These are phyloP conservation scores for Chelmon rostratus DNA, from an alignment of 2,797 vertebrate species.

Conservation along the genomic window DNA sequence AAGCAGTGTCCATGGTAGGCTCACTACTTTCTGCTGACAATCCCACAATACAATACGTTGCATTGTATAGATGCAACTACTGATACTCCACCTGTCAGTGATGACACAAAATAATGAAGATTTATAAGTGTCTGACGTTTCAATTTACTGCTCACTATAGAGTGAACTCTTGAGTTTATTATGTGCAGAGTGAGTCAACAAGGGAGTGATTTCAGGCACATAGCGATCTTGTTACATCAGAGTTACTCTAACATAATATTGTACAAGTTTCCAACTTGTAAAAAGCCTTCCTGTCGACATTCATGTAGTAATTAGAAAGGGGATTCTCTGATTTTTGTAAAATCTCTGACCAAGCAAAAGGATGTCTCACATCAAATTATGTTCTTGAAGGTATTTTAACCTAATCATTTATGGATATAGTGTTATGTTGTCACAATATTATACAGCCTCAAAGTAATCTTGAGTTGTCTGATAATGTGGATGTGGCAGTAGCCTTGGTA, in stretches of 20 bases:
- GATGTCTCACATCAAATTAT: neutral
- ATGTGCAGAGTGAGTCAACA: neutral
- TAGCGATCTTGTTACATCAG: neutral
- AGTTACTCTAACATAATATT: neutral
- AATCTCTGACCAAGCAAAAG: neutral
- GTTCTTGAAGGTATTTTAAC: too few relatives aligned
- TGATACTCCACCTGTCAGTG: neutral
- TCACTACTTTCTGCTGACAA: too few relatives aligned
- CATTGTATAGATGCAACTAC: neutral
- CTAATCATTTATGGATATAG: neutral
- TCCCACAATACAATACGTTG: too few relatives aligned
- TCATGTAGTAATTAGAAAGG: too few relatives aligned
- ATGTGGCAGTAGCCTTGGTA: neutral
- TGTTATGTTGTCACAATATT: neutral
- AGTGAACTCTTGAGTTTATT: neutral
- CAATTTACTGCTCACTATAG: too few relatives aligned
- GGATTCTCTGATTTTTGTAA: neutral
- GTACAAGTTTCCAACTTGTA: neutral
- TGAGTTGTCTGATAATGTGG: neutral
- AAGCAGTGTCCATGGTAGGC: neutral
- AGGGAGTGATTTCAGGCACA: neutral
- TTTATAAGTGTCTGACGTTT: neutral
- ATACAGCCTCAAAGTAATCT: neutral
- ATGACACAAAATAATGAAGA: neutral
- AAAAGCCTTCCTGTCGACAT: neutral